phyloP scores from a whole-genome alignment of 2,797 vertebrate species.

The Danio kyathit region DNA sequence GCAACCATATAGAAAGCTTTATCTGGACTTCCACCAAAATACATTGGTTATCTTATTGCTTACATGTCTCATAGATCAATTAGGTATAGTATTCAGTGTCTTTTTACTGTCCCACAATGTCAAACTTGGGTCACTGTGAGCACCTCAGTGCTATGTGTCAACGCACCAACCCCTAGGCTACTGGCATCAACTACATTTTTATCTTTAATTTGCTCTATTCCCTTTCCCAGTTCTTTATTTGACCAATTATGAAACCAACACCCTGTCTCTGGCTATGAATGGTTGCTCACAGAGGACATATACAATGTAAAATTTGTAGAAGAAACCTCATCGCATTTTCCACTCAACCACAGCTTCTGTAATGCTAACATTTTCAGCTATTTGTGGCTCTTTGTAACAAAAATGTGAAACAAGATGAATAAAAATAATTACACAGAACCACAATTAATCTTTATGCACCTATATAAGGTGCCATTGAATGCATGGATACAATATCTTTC shows the following conservation, averaged over 20 bases:
- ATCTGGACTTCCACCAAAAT: no score
- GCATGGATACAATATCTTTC: no score
- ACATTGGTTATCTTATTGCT: no score
- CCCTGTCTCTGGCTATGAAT: background rate
- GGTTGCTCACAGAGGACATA: background rate
- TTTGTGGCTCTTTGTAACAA: background rate
- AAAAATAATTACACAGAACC: background rate
- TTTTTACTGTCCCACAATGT: no score
- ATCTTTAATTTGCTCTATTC: background rate
- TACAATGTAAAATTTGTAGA: slow-evolving; percentile 24
- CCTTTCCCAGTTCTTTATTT: background rate
- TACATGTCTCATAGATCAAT: no score
- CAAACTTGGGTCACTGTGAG: no score
- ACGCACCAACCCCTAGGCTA: no score
- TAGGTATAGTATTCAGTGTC: no score
- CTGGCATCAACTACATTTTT: background rate
- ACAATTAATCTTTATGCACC: background rate
- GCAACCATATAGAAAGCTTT: no score
- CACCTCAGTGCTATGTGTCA: no score
- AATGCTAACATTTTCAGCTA: background rate
- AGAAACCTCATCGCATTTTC: background rate
- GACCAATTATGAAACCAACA: slow-evolving; percentile 5
- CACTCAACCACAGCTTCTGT: background rate
- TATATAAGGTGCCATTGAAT: no score
- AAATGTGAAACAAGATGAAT: background rate